Evolutionary conservation across 2,888 invertebrate genomes (phyloP), one percentile per base, ranked within the genome.

Genomic region (Chalcosyrphus nemorum): DNA sequence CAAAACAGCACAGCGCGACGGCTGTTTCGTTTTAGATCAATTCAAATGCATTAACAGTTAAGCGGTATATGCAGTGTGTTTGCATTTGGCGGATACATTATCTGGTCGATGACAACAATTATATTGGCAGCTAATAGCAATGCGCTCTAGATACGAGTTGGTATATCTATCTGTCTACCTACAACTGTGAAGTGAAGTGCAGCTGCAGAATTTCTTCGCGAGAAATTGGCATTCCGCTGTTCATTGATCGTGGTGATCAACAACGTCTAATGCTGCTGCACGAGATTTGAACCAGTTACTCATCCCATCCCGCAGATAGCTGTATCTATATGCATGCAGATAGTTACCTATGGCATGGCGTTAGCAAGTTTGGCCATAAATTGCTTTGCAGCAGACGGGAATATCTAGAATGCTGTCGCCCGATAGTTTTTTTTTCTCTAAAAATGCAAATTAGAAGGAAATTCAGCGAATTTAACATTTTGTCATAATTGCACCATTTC

Each of bases 181-280:
- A n/a, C n/a, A n/a, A 77, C 54, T 29, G 19, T 19, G 7, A 35
- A 66, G 35, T 59, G 47, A 35, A 66, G 27, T 59, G 75, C 82
- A 77, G 82, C 82, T 77, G 78, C 78, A 82, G 61, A 72, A 82
- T 77, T 72, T 82, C 81, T 82, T 82, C 59, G 59, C 81, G 71
- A 81, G 71, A 72, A 78, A 82, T 78, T 78, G 82, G 50, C 82
- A 82, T 82, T 82, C 82, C 78, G 41, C 59, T 41, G 77, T 15
- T 45, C 66, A 38, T 29, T 59, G 71, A 74, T 82, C 66, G 77
- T 54, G 82, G 59, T 63, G 81, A 77, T 81, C 81, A 70, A 57
- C 63, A 63, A 56, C 71, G 72, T 80, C 66, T 66, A 66, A 59
- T 43, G 68, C 32, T 32, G 80, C 63, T 43, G 81, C 71, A 65